These are phyloP conservation scores for Listronotus oregonensis DNA, from an alignment of 1,140 invertebrate species.

Conservation along the genomic window DNA sequence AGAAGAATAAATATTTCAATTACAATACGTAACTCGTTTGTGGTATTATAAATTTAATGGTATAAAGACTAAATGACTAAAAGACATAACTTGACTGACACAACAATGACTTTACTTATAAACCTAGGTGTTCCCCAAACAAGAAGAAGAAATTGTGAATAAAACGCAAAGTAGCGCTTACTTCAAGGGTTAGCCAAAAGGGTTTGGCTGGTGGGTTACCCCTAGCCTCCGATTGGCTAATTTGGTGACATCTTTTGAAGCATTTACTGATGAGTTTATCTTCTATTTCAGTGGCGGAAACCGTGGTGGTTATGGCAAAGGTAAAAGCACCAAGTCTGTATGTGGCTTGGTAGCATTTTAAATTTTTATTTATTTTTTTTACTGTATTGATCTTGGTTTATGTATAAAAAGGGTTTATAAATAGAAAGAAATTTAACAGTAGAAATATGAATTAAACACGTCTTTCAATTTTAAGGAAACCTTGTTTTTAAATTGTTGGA, in stretches of 20 bases:
- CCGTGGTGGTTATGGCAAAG: slow-evolving; percentile 55
- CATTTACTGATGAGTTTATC: slow-evolving; percentile 52
- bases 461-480: too few species aligned
- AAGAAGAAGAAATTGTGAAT: slow-evolving; percentile 21
- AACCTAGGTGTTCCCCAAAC: slow-evolving; percentile 9
- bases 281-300: slow-evolving; percentile 56
- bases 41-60: background rate
- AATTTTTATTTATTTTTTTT: slow-evolving; percentile 45
- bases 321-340: slow-evolving; percentile 51
- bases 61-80: slow-evolving; percentile 2
- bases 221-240: slow-evolving; percentile 18
- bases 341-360: slow-evolving; percentile 49
- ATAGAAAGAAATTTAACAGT: background rate
- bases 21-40: background rate
- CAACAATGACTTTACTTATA: background rate
- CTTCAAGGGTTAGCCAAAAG: slow-evolving; percentile 21
- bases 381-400: slow-evolving; percentile 35
- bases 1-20: background rate
- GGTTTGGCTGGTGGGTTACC: slow-evolving; percentile 6
- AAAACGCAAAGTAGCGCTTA: slow-evolving; percentile 2
- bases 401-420: slow-evolving; percentile 1
- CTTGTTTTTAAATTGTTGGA: too few species aligned
- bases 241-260: slow-evolving; percentile 35
- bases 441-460: slow-evolving; percentile 4
- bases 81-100: slow-evolving; percentile 1